Evolutionary conservation across 1,140 invertebrate species (phyloP), one percentile per base, ranked within the genome.

Genomic region (Nasonia vitripennis): DNA sequence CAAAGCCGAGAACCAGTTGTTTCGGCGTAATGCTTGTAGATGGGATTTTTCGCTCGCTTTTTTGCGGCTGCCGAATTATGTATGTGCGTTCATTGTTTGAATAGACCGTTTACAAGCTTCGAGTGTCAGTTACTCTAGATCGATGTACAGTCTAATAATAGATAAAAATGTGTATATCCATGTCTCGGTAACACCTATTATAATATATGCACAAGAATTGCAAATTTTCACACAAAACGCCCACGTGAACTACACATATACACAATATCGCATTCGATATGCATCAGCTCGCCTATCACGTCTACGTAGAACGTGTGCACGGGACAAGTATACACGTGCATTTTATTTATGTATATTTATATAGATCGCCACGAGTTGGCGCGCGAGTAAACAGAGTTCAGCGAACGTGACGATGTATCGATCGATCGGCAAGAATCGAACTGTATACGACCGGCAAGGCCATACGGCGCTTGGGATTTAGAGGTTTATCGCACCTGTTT

Each of bases 401-500:
- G 41, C 37, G 17, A 51, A n/a, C 51, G 71, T 83, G 81, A 83
- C 71, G 20, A 68, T 77, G 55, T 27, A 74, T 83, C 9, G 51
- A 82, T 31, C 37, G 34, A 75, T 75, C 48, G 68, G 14, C 10
- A 70, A 34, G n/a, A 34, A 71, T 81, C 27, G 51, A 55, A 55
- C 51, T 55, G 9, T 55, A 45, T 45, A 62, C 55, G 20, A 62
- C 7, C 55, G 55, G 62, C 77, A 71, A 20, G 27, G 45, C 20
- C 55, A 20, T 45, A 45, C 0, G 31, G 70, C 70, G 45, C 51
- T 68, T 17, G 14, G 2, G 55, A 70, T 85, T 55, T 68, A 74
- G 51, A 83, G 27, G 23, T 68, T 34, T 75, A 75, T 55, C 71
- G 17, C 23, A 83, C 48, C 34, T 74, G 70, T 31, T 23, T 75